Evolutionary conservation across 2,113 vertebrate genomes (phyloP).

Genomic region (Neodon shergylaensis): DNA sequence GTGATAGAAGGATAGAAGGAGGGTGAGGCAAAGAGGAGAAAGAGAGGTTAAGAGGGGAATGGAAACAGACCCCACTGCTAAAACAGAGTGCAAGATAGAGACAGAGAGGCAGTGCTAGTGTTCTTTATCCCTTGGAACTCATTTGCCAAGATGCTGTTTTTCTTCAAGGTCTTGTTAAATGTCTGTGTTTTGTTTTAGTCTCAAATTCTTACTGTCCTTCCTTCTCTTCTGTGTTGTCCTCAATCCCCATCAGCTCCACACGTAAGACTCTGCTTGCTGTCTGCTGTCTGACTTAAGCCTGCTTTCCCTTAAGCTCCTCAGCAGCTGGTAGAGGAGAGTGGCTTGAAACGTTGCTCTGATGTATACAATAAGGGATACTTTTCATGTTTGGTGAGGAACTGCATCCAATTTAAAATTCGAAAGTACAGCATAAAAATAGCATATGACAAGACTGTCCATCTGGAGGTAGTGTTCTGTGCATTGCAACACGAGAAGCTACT

Average conservation of each 20-base stretch:
- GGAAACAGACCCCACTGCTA: background rate
- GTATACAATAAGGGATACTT: conserved; percentile 32
- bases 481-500: conserved; percentile 64
- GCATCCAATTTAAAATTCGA: conserved; percentile 72
- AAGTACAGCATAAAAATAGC: conserved; percentile 76
- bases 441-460: conserved; percentile 72
- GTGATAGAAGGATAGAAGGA: background rate
- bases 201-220: background rate
- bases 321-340: conserved; percentile 48
- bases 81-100: background rate
- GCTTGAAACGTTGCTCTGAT: conserved; percentile 53
- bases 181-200: background rate
- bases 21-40: background rate
- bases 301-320: conserved; percentile 50
- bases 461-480: conserved; percentile 66
- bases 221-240: background rate
- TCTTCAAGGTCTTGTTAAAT: background rate
- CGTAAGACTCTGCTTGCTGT: background rate
- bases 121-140: background rate
- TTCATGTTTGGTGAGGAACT: conserved; percentile 62
- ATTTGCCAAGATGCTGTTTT: background rate
- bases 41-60: too few species aligned
- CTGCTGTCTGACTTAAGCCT: background rate
- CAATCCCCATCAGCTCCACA: background rate
- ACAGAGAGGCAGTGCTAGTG: background rate